Base-by-base conservation (phyloP, 1,140 invertebrate genomes). In the Drosophila ohnishii region DNA sequence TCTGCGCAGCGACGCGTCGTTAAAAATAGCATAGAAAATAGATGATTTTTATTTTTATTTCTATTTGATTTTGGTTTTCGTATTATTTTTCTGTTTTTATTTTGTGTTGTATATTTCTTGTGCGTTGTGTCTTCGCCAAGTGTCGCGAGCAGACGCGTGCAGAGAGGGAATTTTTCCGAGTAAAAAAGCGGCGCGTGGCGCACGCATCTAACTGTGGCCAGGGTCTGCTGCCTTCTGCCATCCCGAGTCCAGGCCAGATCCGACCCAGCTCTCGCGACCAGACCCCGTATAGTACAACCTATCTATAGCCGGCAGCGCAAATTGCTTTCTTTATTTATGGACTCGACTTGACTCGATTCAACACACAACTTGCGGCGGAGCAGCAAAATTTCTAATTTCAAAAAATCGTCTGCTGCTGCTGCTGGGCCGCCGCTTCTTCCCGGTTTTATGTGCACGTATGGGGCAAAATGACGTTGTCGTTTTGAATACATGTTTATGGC, bases 1-100 rank as follows among this genome's bases (percentile, higher is more conserved):
- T 94, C 95, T 96, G 72, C 61, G 77, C 82, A 60, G 57, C 67
- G 51, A 37, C 19, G 58, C 64, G 44, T 44, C 60, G 62, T 69
- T 88, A 88, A 91, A 80, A 84, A 90, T 88, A 91, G 90, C 81
- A 89, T 65, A 76, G 62, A 79, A 57, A 80, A 55, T 64, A 78
- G 75, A 80, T 75, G 60, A 75, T 69, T 81, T 84, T 79, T 66
- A 64, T 69, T 57, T 77, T 69, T 67, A 53, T 74, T 73, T 66
- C 16, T 65, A 55, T 69, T 69, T 73, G 60, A 77, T 72, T 80
- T 83, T 78, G 61, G 19, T 45, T 47, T 50, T 55, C 19, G 51
- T 53, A 53, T 53, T 55, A 61, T 48, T 34, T 45, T 34, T 76
- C 35, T 66, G 30, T 39, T 58, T 76, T 67, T 82, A 53, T 55